These are phyloP conservation scores for Geopemphigus sp. DNA, from an alignment of 1,140 invertebrate species.

Conservation along the genomic window DNA sequence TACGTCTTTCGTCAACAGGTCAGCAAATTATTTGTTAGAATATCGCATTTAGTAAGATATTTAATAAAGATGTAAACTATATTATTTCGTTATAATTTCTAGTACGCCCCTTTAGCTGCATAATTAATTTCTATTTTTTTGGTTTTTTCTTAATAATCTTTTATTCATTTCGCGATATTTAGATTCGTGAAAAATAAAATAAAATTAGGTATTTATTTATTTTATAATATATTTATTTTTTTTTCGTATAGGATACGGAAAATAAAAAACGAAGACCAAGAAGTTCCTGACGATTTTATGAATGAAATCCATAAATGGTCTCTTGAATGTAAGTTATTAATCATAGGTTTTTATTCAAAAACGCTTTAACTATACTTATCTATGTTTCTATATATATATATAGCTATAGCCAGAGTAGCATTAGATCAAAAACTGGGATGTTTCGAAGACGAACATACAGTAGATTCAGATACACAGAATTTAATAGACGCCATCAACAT, in stretches of 20 bases:
- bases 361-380: neutral
- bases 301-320: conserved; percentile 85
- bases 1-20: conserved; percentile 69
- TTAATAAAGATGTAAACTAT: no score
- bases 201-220: neutral
- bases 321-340: conserved; percentile 74
- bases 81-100: neutral
- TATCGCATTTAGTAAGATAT: no score
- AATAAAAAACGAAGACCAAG: conserved; percentile 65
- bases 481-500: conserved; percentile 76
- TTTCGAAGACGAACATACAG: conserved; percentile 61
- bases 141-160: no score
- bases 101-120: neutral
- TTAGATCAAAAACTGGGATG: conserved; percentile 77
- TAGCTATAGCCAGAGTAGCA: conserved; percentile 77
- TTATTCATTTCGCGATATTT: neutral
- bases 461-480: conserved; percentile 64
- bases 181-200: neutral
- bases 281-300: conserved; percentile 73
- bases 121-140: no score
- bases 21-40: conserved; percentile 45
- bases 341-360: neutral
- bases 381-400: conserved; percentile 56
- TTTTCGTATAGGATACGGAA: conserved; percentile 64
- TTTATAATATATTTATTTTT: neutral